Evolutionary conservation across 2,888 invertebrate species (phyloP).

Genomic region (Drosophila affinis): DNA sequence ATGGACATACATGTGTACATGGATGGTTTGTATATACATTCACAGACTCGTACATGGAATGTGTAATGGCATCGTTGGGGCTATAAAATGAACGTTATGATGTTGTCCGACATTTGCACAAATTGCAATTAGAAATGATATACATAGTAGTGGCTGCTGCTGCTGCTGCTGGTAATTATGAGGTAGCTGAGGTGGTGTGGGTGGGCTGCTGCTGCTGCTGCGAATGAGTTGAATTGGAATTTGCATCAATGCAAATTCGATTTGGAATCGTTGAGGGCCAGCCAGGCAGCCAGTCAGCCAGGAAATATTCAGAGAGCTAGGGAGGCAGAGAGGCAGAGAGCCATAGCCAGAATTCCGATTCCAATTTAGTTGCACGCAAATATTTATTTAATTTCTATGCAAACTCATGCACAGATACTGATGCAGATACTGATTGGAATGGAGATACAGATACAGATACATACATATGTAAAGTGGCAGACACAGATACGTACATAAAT

Average conservation of each 20-base stretch:
- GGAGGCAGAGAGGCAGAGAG: conserved; percentile 6
- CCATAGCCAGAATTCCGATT: conserved; percentile 66
- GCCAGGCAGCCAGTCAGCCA: conserved; percentile 2
- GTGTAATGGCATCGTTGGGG: neutral
- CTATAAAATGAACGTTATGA: neutral
- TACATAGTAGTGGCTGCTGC: conserved; percentile 6
- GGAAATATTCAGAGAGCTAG: neutral
- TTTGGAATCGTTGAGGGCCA: conserved; percentile 29
- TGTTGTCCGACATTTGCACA: conserved; percentile 4
- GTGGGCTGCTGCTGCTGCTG: neutral
- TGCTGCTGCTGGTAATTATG: conserved; percentile 8
- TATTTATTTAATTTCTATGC: conserved; percentile 71
- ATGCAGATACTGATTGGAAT: conserved; percentile 18
- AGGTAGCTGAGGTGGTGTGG: neutral
- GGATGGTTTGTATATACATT: neutral
- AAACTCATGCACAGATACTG: conserved; percentile 46
- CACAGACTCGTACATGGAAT: too few relatives aligned
- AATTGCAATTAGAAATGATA: conserved; percentile 32
- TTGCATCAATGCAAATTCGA: conserved; percentile 39
- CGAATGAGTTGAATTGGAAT: conserved; percentile 14
- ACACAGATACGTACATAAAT: conserved; percentile 27
- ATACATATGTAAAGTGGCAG: conserved; percentile 4
- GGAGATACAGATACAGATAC: neutral
- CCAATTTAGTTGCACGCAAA: conserved; percentile 72
- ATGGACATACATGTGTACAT: neutral